phyloP scores from a whole-genome alignment of 2,113 vertebrate species.

The Elephantulus edwardii region DNA sequence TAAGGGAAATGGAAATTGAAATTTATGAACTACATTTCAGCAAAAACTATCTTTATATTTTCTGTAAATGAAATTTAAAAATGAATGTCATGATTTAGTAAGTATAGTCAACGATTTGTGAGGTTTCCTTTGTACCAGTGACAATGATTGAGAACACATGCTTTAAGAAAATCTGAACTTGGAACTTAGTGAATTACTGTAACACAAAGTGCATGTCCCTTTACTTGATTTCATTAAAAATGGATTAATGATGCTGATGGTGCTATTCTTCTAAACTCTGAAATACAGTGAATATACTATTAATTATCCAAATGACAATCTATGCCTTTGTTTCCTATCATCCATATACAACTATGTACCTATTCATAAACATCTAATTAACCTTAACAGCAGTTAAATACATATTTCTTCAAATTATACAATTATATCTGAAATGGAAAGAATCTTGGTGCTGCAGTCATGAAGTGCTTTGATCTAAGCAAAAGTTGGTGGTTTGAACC shows the following conservation, averaged over 20 bases:
- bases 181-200: background rate
- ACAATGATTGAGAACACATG: slow-evolving; percentile 21
- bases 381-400: background rate
- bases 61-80: slow-evolving; percentile 20
- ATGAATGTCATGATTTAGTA: slow-evolving; percentile 19
- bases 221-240: background rate
- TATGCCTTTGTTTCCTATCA: background rate
- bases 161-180: slow-evolving; percentile 12
- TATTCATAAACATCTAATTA: background rate
- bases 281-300: background rate
- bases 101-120: background rate
- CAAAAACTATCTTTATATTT: slow-evolving; percentile 19
- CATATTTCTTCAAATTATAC: background rate
- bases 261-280: background rate
- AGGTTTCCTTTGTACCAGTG: slow-evolving; percentile 50
- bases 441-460: no score
- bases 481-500: no score
- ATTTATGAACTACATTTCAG: slow-evolving; percentile 35
- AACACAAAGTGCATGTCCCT: background rate
- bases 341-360: background rate
- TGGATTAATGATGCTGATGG: background rate
- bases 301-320: background rate
- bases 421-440: background rate
- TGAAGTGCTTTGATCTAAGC: no score
- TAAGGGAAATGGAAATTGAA: slow-evolving; percentile 52